Percentiles rank a stretch among this genome's conserved stretches.
Evolutionary conservation across 2,888 invertebrate species (phyloP).

Genomic region (Luperina testacea): DNA sequence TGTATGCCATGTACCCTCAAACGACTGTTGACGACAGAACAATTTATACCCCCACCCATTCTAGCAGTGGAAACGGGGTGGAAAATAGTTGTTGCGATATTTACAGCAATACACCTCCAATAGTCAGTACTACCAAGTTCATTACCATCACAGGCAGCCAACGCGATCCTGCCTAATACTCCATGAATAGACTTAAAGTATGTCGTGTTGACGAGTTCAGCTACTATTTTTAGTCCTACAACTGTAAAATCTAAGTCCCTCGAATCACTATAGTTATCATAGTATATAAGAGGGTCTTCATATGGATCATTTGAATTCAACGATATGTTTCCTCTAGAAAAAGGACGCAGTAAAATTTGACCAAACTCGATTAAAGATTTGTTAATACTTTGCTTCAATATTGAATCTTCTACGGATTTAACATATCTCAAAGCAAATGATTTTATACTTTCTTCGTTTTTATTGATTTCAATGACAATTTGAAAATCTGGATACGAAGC

Average conservation of each 20-base stretch:
- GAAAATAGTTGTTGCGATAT: slow-evolving; percentile 44
- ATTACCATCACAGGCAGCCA: slow-evolving; percentile 35
- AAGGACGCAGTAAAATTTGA: slow-evolving; percentile 32
- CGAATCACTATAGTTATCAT: slow-evolving; percentile 45
- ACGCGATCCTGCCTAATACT: slow-evolving; percentile 20
- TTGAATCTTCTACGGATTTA: slow-evolving; percentile 47
- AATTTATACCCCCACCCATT: slow-evolving; percentile 45
- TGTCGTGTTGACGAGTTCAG: slow-evolving; percentile 33
- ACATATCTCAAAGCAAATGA: slow-evolving; percentile 32
- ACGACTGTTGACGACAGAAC: slow-evolving; percentile 50
- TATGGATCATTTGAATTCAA: slow-evolving; percentile 60
- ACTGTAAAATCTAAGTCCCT: slow-evolving; percentile 44
- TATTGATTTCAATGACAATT: neutral
- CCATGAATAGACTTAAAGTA: slow-evolving; percentile 50
- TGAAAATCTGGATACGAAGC: slow-evolving; percentile 46
- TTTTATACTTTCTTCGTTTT: slow-evolving; percentile 25
- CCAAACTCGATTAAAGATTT: slow-evolving; percentile 31
- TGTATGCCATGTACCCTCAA: slow-evolving; percentile 50
- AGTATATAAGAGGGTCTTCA: slow-evolving; percentile 73
- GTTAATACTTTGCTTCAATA: slow-evolving; percentile 46
- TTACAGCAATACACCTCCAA: slow-evolving; percentile 48
- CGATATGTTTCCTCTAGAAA: slow-evolving; percentile 55
- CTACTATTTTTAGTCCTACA: slow-evolving; percentile 35
- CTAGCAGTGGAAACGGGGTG: slow-evolving; percentile 54
- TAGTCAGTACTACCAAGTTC: slow-evolving; percentile 43